Evolutionary conservation across 2,797 vertebrate species (phyloP).

Genomic region (Callimico goeldii): DNA sequence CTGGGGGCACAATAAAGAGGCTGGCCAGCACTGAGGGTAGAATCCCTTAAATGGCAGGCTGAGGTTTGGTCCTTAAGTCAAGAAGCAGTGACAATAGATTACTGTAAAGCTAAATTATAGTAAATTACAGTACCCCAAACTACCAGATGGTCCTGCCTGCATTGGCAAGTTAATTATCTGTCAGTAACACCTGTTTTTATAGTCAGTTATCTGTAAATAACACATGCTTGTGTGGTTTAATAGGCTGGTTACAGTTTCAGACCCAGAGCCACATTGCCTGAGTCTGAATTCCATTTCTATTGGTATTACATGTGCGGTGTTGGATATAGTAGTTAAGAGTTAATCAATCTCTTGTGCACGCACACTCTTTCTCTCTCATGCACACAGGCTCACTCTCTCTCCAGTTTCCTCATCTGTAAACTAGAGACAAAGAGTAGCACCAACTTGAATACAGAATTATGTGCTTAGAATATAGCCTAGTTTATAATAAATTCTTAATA

Average conservation of each 20-base stretch:
- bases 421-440: background rate
- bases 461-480: background rate
- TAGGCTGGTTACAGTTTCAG: background rate
- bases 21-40: background rate
- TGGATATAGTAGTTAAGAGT: background rate
- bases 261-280: background rate
- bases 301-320: background rate
- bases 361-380: no score
- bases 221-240: background rate
- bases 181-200: background rate
- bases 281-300: background rate
- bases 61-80: background rate
- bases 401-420: conserved; percentile 23
- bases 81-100: background rate
- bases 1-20: background rate
- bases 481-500: background rate
- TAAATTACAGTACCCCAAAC: background rate
- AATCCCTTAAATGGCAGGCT: background rate
- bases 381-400: background rate
- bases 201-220: background rate
- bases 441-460: background rate
- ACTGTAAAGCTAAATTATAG: background rate
- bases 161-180: background rate
- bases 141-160: background rate
- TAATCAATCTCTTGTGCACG: background rate